These are phyloP conservation scores for Cryptomyrus ogoouensis DNA, from an alignment of 2,113 vertebrate species.

Conservation along the genomic window DNA sequence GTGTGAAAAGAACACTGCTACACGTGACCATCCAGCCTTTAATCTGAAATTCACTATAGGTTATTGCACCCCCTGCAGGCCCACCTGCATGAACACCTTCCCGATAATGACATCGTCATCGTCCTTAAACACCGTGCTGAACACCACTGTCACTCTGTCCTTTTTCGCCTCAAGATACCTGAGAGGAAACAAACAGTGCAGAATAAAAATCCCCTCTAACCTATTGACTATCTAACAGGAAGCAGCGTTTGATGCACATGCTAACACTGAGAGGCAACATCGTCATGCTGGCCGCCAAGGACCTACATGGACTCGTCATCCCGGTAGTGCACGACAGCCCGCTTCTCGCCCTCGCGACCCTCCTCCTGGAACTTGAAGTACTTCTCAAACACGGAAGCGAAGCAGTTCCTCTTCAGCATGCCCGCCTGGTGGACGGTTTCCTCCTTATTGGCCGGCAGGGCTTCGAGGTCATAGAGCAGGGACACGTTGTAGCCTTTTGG, in stretches of 20 bases:
- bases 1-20: neutral
- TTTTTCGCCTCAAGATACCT: constrained; percentile 98
- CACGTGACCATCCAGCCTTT: neutral
- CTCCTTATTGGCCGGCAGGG: constrained; percentile 80
- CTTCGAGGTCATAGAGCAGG: constrained; percentile 82
- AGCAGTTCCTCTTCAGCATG: constrained; percentile 85
- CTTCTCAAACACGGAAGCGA: constrained; percentile 96
- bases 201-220: neutral
- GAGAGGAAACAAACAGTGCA: constrained; percentile 8
- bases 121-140: constrained; percentile 98
- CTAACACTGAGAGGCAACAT: neutral
- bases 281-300: neutral
- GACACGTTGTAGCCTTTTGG: constrained; percentile 78
- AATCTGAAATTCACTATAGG: neutral
- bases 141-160: constrained; percentile 94
- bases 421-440: constrained; percentile 76
- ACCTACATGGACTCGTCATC: constrained; percentile 96
- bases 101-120: constrained; percentile 96
- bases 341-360: constrained; percentile 86
- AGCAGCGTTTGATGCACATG: neutral
- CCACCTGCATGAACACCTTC: constrained; percentile 99
- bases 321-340: constrained; percentile 95
- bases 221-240: neutral
- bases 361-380: constrained; percentile 98
- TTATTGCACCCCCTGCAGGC: neutral